Percentiles rank a stretch among this genome's conserved stretches.
Conservation (phyloP, 1,140 invertebrate genomes). For the Nautilus pompilius region DNA sequence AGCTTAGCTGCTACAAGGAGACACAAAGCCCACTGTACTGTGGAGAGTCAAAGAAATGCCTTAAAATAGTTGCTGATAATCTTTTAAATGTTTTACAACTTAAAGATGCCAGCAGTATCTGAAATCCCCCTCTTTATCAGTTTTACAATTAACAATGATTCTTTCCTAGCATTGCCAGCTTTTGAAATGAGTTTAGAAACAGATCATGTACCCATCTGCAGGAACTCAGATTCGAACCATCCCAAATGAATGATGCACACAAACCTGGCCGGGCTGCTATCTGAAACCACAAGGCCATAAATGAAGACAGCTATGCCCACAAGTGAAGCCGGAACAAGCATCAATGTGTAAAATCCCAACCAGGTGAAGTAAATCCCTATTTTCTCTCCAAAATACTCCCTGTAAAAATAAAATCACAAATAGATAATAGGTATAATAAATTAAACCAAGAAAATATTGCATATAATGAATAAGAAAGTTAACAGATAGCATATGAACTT, state of each 20-base stretch:
- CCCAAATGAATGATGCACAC: neutral
- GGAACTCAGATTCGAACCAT: too few relatives aligned
- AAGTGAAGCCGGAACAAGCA: constrained; percentile 69
- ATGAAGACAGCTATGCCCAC: constrained; percentile 62
- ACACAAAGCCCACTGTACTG: too few relatives aligned
- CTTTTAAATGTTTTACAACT: too few relatives aligned
- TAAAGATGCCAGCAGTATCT: too few relatives aligned
- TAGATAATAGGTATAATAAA: neutral
- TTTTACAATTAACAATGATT: too few relatives aligned
- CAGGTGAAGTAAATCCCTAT: constrained; percentile 95
- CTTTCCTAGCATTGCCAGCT: too few relatives aligned
- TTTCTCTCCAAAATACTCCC: constrained; percentile 92
- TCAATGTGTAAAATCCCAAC: constrained; percentile 94
- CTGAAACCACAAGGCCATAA: constrained; percentile 71
- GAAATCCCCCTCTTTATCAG: too few relatives aligned
- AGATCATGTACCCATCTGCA: too few relatives aligned
- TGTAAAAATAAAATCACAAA: constrained; percentile 46
- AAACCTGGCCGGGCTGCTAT: constrained; percentile 38
- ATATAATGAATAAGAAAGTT: neutral
- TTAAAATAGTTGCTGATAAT: too few relatives aligned
- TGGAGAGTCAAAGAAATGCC: too few relatives aligned
- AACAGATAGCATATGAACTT: neutral
- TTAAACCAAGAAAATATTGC: neutral
- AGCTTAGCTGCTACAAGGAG: too few relatives aligned
- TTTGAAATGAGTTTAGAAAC: too few relatives aligned